phyloP scores from a whole-genome alignment of 2,797 vertebrate species.

The Natrix natrix region DNA sequence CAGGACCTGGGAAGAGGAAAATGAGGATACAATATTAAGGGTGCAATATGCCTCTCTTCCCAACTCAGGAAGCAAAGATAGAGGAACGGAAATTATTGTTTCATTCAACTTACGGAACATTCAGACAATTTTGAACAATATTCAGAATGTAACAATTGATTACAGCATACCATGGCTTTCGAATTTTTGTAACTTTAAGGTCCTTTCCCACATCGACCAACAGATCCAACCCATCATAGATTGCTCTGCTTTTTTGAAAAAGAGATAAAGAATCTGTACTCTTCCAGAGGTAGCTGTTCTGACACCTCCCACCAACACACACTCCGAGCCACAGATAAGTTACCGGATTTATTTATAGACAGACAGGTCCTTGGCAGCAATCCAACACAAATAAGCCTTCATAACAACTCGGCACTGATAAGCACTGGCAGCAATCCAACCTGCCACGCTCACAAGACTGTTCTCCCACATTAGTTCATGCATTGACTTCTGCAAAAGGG shows the following conservation, averaged over 20 bases:
- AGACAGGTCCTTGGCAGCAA: too few relatives aligned
- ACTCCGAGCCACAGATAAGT: too few relatives aligned
- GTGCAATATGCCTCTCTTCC: neutral
- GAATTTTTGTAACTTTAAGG: neutral
- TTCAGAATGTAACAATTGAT: neutral
- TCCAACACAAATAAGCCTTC: too few relatives aligned
- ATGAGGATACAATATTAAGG: neutral
- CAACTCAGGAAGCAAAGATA: neutral
- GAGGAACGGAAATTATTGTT: neutral
- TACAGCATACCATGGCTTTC: neutral
- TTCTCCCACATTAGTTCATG: too few relatives aligned
- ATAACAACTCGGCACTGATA: too few relatives aligned
- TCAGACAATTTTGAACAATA: neutral
- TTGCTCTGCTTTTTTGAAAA: neutral
- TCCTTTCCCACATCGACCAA: neutral
- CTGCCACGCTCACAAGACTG: too few relatives aligned
- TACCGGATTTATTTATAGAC: too few relatives aligned
- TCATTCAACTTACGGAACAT: neutral
- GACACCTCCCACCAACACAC: too few relatives aligned
- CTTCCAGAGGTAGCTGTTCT: neutral
- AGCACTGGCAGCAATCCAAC: too few relatives aligned
- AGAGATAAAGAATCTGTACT: neutral
- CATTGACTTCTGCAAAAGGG: too few relatives aligned
- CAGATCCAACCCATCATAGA: neutral
- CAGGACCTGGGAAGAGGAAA: neutral